Conservation (phyloP, 2,888 invertebrate species). For the Dynastes maya region DNA sequence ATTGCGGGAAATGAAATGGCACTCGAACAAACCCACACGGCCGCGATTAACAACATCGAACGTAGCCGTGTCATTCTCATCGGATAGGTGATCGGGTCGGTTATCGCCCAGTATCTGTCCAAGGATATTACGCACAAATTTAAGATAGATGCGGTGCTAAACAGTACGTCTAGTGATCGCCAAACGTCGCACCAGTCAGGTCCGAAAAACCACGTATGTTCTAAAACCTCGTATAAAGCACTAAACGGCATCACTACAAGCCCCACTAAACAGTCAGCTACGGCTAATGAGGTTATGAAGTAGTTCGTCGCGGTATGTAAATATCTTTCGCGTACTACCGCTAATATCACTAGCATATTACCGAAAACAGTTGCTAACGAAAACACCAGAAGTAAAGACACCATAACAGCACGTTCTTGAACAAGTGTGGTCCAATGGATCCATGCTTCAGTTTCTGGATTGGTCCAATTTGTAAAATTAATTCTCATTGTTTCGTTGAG, state of each 20-base stretch:
- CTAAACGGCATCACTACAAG: slow-evolving; percentile 98
- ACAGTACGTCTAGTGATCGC: slow-evolving; percentile 96
- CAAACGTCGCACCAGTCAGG: slow-evolving; percentile 98
- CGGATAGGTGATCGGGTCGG: slow-evolving; percentile 98
- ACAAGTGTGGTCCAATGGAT: slow-evolving; percentile 72
- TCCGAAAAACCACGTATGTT: slow-evolving; percentile 95
- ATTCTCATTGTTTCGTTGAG: slow-evolving; percentile 26
- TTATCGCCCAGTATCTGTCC: slow-evolving; percentile 99
- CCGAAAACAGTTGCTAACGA: slow-evolving; percentile 96
- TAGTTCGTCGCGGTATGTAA: slow-evolving; percentile 98
- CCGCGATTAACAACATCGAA: slow-evolving; percentile 90
- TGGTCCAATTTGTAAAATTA: slow-evolving; percentile 61
- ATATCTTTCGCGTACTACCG: slow-evolving; percentile 93
- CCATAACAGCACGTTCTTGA: slow-evolving; percentile 83
- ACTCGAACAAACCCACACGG: slow-evolving; percentile 97
- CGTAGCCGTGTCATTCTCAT: slow-evolving; percentile 92
- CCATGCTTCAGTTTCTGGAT: slow-evolving; percentile 67
- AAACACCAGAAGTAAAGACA: slow-evolving; percentile 88
- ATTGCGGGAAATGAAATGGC: slow-evolving; percentile 99
- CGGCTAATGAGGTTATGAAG: slow-evolving; percentile 96
- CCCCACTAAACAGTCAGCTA: slow-evolving; percentile 97
- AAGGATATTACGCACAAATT: slow-evolving; percentile 97
- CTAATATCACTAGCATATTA: slow-evolving; percentile 94
- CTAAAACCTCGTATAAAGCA: slow-evolving; percentile 90
- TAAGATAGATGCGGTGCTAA: slow-evolving; percentile 97